Conservation (phyloP, 2,888 invertebrate genomes). For the Selenia dentaria region DNA sequence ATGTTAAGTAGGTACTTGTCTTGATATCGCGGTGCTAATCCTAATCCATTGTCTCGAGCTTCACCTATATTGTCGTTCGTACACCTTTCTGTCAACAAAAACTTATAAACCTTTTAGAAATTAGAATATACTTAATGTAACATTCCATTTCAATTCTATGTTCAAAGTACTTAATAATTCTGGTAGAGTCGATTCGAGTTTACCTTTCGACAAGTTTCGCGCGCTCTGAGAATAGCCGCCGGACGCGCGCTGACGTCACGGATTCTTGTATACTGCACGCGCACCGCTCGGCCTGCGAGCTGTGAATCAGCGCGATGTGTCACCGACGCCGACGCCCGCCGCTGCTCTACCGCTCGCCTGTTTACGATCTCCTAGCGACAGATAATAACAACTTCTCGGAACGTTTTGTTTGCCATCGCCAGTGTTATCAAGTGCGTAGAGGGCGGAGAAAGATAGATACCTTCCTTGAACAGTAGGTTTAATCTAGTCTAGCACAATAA, state of each 20-base stretch:
- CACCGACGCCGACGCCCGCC: constrained; percentile 51
- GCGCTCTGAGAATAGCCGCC: constrained; percentile 51
- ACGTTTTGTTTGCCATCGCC: constrained; percentile 40
- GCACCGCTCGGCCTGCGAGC: constrained; percentile 40
- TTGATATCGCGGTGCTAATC: too few species aligned
- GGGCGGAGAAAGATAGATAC: constrained; percentile 7
- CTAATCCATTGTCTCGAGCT: too few species aligned
- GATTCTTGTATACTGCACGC: constrained; percentile 68
- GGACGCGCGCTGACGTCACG: constrained; percentile 76
- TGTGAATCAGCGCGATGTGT: constrained; percentile 79
- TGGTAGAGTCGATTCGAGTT: too few species aligned
- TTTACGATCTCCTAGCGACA: constrained; percentile 51
- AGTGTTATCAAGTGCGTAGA: constrained; percentile 24
- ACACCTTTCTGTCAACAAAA: too few species aligned
- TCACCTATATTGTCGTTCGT: too few species aligned
- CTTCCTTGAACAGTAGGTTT: neutral
- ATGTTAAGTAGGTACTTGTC: too few species aligned
- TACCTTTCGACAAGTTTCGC: constrained; percentile 8
- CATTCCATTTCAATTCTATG: too few species aligned
- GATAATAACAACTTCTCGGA: constrained; percentile 57
- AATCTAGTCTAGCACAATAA: neutral
- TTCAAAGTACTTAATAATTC: too few species aligned
- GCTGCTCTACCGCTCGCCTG: constrained; percentile 28
- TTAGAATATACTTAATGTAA: too few species aligned
- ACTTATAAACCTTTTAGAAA: too few species aligned